Conservation (phyloP, 2,888 invertebrate species). For the Byasa hedistus region DNA sequence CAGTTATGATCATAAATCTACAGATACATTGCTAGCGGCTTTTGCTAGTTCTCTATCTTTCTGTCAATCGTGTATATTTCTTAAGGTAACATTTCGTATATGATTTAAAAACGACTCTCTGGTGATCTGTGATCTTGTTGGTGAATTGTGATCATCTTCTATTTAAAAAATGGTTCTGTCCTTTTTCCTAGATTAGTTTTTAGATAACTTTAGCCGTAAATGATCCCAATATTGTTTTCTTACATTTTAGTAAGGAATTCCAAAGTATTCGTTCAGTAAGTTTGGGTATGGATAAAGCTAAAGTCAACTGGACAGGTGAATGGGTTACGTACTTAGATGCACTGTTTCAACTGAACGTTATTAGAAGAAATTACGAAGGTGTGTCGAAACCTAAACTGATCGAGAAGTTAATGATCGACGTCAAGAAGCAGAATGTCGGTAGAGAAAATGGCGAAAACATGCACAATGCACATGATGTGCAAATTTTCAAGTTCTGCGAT, state of each 20-base stretch:
- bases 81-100: too few relatives aligned
- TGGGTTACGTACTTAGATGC: constrained; percentile 18
- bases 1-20: too few relatives aligned
- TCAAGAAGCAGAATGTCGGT: neutral
- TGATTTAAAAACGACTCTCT: too few relatives aligned
- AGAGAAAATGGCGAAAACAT: too few relatives aligned
- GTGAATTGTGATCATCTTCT: too few relatives aligned
- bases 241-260: constrained; percentile 6
- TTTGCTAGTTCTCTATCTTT: too few relatives aligned
- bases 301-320: constrained; percentile 6
- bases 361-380: constrained; percentile 8
- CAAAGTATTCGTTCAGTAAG: constrained; percentile 9
- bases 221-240: neutral
- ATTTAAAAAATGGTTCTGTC: too few relatives aligned
- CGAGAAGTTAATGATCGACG: constrained; percentile 6
- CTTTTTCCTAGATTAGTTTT: too few relatives aligned
- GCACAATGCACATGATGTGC: neutral
- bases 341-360: constrained; percentile 2
- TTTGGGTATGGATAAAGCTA: constrained; percentile 3
- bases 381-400: constrained; percentile 13
- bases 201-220: too few relatives aligned
- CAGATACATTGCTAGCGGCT: too few relatives aligned
- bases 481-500: neutral
- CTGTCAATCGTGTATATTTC: too few relatives aligned
- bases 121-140: too few relatives aligned